phyloP scores from a whole-genome alignment of 1,140 invertebrate species.

The Tetramorium parvispinum region DNA sequence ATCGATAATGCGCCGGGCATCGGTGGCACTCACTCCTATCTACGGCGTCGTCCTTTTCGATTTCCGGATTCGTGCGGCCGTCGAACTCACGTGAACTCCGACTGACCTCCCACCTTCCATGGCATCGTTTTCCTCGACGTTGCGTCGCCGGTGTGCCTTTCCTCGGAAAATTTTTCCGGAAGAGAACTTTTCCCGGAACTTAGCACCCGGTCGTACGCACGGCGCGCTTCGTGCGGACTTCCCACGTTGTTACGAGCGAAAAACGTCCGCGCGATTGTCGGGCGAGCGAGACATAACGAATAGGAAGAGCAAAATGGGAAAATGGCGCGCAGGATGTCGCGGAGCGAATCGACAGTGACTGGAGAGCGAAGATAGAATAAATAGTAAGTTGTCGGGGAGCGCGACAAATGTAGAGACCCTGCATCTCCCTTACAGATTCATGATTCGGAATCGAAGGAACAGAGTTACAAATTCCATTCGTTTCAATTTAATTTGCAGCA shows the following conservation, averaged over 20 bases:
- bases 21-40: constrained; percentile 8
- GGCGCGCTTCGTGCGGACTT: background rate
- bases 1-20: background rate
- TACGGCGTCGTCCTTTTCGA: constrained; percentile 22
- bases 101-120: constrained; percentile 20
- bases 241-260: background rate
- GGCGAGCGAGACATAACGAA: background rate
- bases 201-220: background rate
- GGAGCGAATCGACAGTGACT: background rate
- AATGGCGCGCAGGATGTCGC: background rate
- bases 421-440: background rate
- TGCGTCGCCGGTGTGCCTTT: background rate
- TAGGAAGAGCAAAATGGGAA: background rate
- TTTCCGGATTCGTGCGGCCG: constrained; percentile 53
- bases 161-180: background rate
- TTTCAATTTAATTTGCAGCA: background rate
- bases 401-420: background rate
- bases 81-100: constrained; percentile 27
- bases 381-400: background rate
- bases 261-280: background rate
- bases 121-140: constrained; percentile 17
- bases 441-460: background rate
- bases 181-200: constrained; percentile 13
- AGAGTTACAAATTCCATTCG: background rate
- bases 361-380: background rate